Evolutionary conservation across 2,888 invertebrate genomes (phyloP).

Genomic region (Alentia gelatinosa): DNA sequence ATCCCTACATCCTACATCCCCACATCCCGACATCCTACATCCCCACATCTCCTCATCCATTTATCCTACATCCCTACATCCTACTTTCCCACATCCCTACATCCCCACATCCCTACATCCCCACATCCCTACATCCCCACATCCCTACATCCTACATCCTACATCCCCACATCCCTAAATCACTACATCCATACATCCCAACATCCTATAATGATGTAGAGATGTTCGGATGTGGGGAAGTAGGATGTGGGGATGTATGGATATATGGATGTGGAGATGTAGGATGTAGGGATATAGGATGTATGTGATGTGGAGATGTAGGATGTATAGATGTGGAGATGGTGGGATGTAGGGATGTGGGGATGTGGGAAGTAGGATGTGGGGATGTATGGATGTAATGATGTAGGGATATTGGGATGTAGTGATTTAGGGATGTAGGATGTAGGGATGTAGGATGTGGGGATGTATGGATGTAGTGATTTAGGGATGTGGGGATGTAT

Average conservation of each 20-base stretch:
- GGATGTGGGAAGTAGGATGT: neutral
- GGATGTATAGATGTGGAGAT: neutral
- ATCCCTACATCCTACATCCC: too few species aligned
- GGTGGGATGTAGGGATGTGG: neutral
- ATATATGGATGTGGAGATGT: neutral
- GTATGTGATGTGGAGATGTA: neutral
- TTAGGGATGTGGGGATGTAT: neutral
- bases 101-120: too few species aligned
- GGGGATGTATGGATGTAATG: neutral
- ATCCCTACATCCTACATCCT: too few species aligned
- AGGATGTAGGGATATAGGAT: neutral
- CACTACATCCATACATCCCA: too few species aligned
- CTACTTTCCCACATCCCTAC: too few species aligned
- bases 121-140: too few species aligned
- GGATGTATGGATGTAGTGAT: neutral
- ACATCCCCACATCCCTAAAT: too few species aligned
- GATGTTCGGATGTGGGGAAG: neutral
- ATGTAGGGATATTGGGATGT: neutral
- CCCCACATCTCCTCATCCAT: too few species aligned
- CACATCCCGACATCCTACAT: too few species aligned
- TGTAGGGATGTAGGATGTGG: neutral
- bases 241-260: neutral
- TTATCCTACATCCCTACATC: too few species aligned
- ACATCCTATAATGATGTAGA: too few species aligned
- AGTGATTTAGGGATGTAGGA: neutral